These are phyloP conservation scores for Chiridota heheva DNA, from an alignment of 35 echinoderm and acorn worm genomes.

Conservation along the genomic window DNA sequence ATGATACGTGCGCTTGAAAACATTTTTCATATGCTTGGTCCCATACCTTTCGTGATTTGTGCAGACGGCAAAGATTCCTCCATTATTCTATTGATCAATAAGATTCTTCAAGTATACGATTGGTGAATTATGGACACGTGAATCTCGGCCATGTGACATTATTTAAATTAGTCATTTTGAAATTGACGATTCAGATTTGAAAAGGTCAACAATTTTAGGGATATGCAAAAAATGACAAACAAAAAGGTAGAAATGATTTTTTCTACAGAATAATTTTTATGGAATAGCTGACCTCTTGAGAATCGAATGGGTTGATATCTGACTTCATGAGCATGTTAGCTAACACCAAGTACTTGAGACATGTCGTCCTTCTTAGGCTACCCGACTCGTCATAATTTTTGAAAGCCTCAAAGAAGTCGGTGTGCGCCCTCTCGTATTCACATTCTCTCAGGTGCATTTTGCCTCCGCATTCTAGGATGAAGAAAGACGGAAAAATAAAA, in stretches of 20 bases:
- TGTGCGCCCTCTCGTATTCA: conserved; percentile 99
- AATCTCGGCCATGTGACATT: no score
- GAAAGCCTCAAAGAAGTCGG: conserved; percentile 99
- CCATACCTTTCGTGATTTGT: no score
- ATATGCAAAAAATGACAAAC: no score
- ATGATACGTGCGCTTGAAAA: no score
- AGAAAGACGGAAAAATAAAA: background rate
- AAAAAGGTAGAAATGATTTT: background rate
- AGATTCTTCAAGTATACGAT: no score
- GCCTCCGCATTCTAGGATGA: conserved; percentile 85
- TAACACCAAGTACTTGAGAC: conserved; percentile 97
- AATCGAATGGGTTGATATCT: conserved; percentile 99
- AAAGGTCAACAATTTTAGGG: no score
- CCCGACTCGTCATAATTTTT: conserved; percentile 99
- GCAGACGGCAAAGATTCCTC: no score
- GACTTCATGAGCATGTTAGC: conserved; percentile 99
- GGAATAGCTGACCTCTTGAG: conserved; percentile 76
- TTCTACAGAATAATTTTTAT: background rate
- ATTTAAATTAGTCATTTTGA: no score
- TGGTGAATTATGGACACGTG: no score
- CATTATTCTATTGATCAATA: no score
- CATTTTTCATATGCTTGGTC: no score
- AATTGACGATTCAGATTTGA: no score
- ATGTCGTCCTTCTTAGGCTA: conserved; percentile 84
- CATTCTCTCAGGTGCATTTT: conserved; percentile 99